phyloP scores from a whole-genome alignment of 2,797 vertebrate species.

The Rhinophrynus dorsalis region DNA sequence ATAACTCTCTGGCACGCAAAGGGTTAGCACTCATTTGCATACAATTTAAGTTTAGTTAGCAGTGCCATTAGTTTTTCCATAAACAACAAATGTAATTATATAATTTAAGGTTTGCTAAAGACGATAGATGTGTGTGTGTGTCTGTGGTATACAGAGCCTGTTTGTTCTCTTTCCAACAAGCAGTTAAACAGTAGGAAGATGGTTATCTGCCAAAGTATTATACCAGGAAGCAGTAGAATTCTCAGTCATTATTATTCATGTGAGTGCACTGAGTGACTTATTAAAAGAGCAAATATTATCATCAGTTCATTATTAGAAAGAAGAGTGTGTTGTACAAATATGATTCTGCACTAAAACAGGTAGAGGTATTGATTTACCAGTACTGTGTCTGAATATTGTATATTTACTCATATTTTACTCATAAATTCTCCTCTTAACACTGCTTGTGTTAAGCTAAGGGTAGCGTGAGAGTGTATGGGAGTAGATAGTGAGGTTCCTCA shows the following conservation, averaged over 20 bases:
- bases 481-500: too few relatives aligned
- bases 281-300: background rate
- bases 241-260: too few relatives aligned
- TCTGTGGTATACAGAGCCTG: background rate
- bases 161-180: background rate
- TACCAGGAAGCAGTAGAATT: background rate
- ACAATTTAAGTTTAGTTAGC: background rate
- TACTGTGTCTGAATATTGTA: too few relatives aligned
- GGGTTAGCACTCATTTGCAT: too few relatives aligned
- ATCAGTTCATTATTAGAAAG: background rate
- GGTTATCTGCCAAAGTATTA: background rate
- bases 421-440: too few relatives aligned
- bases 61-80: background rate
- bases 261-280: too few relatives aligned
- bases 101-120: background rate
- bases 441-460: too few relatives aligned
- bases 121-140: background rate
- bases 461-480: too few relatives aligned
- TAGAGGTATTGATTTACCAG: too few relatives aligned
- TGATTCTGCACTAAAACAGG: background rate
- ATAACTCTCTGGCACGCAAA: too few relatives aligned
- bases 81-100: background rate
- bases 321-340: background rate
- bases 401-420: too few relatives aligned
- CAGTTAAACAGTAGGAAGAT: background rate